Evolutionary conservation across 2,797 vertebrate genomes (phyloP).

Genomic region (Pelodytes ibericus): DNA sequence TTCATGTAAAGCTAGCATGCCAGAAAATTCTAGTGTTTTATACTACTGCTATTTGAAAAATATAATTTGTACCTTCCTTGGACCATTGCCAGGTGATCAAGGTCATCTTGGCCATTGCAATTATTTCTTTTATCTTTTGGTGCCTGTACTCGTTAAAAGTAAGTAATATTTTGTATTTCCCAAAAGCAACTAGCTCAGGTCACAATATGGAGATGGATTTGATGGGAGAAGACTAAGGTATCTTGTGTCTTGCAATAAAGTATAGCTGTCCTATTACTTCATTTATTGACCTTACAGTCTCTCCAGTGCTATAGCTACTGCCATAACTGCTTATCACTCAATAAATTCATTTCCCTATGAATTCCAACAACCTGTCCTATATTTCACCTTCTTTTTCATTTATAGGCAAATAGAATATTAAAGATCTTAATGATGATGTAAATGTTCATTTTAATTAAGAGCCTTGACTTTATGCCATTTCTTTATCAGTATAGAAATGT

Average conservation of each 20-base stretch:
- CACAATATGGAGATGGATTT: slow-evolving; percentile 3
- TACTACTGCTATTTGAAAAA: slow-evolving; percentile 4
- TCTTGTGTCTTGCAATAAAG: slow-evolving; percentile 16
- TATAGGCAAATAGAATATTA: slow-evolving; percentile 48
- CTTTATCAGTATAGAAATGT: slow-evolving; percentile 42
- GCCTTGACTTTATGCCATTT: slow-evolving; percentile 45
- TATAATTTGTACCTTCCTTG: slow-evolving; percentile 4
- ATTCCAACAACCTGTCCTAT: slow-evolving; percentile 30
- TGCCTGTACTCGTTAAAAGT: not conserved
- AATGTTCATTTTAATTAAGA: slow-evolving; percentile 52
- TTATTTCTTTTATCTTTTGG: slow-evolving; percentile 31
- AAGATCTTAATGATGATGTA: slow-evolving; percentile 48
- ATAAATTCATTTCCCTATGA: slow-evolving; percentile 18
- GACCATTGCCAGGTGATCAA: slow-evolving; percentile 24
- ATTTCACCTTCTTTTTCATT: slow-evolving; percentile 47
- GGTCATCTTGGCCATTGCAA: slow-evolving; percentile 16
- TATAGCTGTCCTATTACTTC: slow-evolving; percentile 17
- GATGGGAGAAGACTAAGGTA: slow-evolving; percentile 17
- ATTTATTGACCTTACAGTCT: slow-evolving; percentile 18
- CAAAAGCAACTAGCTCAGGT: not conserved
- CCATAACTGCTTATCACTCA: slow-evolving; percentile 5
- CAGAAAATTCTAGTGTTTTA: not conserved
- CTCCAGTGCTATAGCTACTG: not conserved
- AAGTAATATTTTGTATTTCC: slow-evolving; percentile 19
- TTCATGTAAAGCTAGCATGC: not conserved